Evolutionary conservation across 2,113 vertebrate genomes (phyloP), one percentile per base, ranked within the genome.

Genomic region (Zapus hudsonius): DNA sequence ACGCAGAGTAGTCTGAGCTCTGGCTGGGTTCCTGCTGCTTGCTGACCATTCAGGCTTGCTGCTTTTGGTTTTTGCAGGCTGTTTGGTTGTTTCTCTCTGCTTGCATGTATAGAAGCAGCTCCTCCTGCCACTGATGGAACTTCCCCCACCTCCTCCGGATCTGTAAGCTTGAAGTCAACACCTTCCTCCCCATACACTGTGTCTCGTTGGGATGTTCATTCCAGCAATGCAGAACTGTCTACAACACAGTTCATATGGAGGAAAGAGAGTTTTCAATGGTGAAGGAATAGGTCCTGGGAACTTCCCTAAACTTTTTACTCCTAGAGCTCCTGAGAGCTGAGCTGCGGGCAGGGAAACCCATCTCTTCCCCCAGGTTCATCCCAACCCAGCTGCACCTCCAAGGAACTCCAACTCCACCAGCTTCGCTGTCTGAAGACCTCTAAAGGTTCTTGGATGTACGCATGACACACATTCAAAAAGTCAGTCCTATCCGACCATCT

Each of bases 401-500:
- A 0, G 22, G 40, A 90, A 55, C 42, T 63, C 19, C 36, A 66
- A 11, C 29, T 20, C n/a, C 74, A 59, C 15, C 40, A 74, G 66
- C 11, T 40, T 57, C n/a, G n/a, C 33, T 89, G 25, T 44, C 44
- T 55, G 55, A 73, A 93, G 66, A 84, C 29, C 33, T 87, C 25
- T 61, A 5, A 55, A 16, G 40, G 29, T 75, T 95, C 52, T 57
- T 61, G 11, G 42, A 5, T 76, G 3, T 83, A 36, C 33, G 2
- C 42, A 36, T 75, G 90, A 79, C 38, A 83, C 22, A 81, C 38
- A 81, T 83, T 84, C 64, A 83, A 47, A 73, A 85, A 85, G 33
- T 59, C 38, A 66, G 42, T 84, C 44, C 70, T 59, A 61, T 33
- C 9, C 38, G 86, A 19, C 29, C 52, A 52, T 79, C 36, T 88